Evolutionary conservation across 2,888 invertebrate species (phyloP).

Genomic region (Tetropium fuscum): DNA sequence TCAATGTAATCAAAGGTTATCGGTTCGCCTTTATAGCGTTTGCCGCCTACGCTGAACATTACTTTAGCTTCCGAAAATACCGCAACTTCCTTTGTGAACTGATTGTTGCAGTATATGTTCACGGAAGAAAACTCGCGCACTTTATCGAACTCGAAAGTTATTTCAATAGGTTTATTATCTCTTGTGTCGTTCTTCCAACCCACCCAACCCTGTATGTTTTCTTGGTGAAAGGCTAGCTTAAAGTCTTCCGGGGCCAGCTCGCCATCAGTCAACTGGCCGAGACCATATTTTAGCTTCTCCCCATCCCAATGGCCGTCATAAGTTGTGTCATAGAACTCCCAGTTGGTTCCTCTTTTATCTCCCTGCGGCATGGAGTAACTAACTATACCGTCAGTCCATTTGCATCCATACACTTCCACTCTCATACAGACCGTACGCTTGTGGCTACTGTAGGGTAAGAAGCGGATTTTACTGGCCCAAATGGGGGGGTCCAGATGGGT

Average conservation of each 20-base stretch:
- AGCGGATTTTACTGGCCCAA: conserved; percentile 86
- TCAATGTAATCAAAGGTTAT: conserved; percentile 79
- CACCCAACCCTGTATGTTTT: conserved; percentile 84
- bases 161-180: conserved; percentile 72
- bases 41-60: conserved; percentile 85
- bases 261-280: conserved; percentile 89
- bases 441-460: conserved; percentile 87
- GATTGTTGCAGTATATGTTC: conserved; percentile 86
- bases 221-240: conserved; percentile 73
- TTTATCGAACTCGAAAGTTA: conserved; percentile 86
- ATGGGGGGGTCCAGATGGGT: conserved; percentile 84
- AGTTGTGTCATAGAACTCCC: conserved; percentile 85
- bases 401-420: conserved; percentile 90
- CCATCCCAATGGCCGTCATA: conserved; percentile 90
- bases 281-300: conserved; percentile 79
- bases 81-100: conserved; percentile 86
- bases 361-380: conserved; percentile 92
- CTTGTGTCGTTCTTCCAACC: conserved; percentile 89
- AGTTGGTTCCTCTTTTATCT: conserved; percentile 81
- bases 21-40: conserved; percentile 81
- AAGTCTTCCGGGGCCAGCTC: conserved; percentile 82
- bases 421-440: conserved; percentile 91
- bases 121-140: conserved; percentile 88
- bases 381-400: conserved; percentile 85
- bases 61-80: conserved; percentile 85